Percentiles rank a stretch among this genome's conserved stretches.
phyloP scores from a whole-genome alignment of 2,797 vertebrate genomes.

The Myotis myotis region DNA sequence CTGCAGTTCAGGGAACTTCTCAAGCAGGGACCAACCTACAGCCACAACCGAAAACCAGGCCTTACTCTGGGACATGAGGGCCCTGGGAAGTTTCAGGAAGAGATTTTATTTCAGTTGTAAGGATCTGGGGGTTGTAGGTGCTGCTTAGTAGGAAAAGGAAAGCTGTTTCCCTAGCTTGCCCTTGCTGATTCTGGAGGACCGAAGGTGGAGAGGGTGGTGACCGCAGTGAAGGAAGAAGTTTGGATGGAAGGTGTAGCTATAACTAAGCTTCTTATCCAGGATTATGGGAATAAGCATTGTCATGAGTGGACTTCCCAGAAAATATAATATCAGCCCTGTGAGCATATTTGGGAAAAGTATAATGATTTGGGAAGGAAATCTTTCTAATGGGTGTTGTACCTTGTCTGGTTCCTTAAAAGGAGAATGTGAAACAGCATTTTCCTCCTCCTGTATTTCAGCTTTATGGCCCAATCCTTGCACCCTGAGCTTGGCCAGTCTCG shows the following conservation, averaged over 20 bases:
- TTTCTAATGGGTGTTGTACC: neutral
- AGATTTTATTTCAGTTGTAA: neutral
- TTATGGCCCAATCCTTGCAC: neutral
- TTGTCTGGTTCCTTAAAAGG: neutral
- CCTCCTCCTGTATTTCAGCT: neutral
- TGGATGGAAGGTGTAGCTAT: neutral
- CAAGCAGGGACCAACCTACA: neutral
- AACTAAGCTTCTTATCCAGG: neutral
- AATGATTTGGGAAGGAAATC: neutral
- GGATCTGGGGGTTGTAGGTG: neutral
- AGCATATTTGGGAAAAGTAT: neutral
- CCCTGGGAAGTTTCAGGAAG: slow-evolving; percentile 1
- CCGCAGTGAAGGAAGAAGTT: neutral
- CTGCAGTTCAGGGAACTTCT: slow-evolving; percentile 9
- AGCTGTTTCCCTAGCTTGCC: neutral
- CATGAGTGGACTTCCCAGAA: neutral
- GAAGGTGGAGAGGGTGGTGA: neutral
- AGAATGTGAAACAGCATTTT: neutral
- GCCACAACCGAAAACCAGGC: neutral
- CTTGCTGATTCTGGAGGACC: neutral
- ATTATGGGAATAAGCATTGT: neutral
- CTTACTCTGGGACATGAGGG: neutral
- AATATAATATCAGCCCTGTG: neutral
- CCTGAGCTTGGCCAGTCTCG: neutral
- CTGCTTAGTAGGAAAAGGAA: neutral